phyloP scores from a whole-genome alignment of 2,797 vertebrate genomes.

The Propithecus deckenii region DNA sequence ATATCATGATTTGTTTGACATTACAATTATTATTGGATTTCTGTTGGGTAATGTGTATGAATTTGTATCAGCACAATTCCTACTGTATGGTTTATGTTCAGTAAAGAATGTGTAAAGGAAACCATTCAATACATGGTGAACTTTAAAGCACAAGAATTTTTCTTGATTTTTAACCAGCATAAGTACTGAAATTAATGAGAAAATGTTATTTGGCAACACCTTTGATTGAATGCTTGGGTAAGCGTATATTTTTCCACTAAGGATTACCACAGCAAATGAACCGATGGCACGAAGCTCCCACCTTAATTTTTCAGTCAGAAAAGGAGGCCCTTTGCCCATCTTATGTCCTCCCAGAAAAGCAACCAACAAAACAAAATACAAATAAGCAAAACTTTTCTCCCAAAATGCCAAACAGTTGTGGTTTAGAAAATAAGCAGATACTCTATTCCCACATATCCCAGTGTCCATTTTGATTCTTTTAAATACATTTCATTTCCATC shows the following conservation, averaged over 20 bases:
- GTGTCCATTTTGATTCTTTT: slow-evolving; percentile 31
- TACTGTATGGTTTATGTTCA: neutral
- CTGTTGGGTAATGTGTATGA: neutral
- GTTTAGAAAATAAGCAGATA: slow-evolving; percentile 31
- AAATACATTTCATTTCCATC: neutral
- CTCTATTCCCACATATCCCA: neutral
- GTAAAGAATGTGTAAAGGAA: neutral
- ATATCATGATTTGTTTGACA: neutral
- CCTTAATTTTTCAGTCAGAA: neutral
- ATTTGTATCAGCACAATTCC: neutral
- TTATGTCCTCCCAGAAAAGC: neutral
- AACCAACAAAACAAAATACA: neutral
- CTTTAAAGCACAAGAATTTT: neutral
- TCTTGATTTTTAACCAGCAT: neutral
- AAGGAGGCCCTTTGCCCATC: neutral
- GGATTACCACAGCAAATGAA: neutral
- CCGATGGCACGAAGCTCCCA: neutral
- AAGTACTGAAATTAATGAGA: slow-evolving; percentile 13
- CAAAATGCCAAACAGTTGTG: neutral
- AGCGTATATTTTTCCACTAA: neutral
- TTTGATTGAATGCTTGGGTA: neutral
- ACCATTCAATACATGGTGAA: neutral
- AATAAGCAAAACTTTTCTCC: neutral
- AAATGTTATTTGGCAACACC: neutral
- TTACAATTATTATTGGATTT: neutral